Evolutionary conservation across 1,140 invertebrate species (phyloP), one percentile per base, ranked within the genome.

Genomic region (Archegozetes longisetosus): DNA sequence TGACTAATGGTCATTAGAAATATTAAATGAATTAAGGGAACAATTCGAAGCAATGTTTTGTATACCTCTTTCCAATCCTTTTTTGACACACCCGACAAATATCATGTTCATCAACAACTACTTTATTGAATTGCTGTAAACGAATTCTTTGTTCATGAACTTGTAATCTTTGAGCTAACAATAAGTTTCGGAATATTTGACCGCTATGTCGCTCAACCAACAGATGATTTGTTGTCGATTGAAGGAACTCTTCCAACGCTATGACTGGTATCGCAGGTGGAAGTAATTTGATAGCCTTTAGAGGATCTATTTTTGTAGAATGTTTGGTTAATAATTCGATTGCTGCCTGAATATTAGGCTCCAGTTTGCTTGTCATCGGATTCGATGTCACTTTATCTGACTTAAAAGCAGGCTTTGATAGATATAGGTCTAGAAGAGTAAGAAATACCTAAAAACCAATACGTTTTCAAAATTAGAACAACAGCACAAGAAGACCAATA

Each of bases 51-150:
- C n/a, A n/a, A n/a, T n/a, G n/a, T n/a, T 12, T 27, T 47, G 53
- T 63, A 66, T 70, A 85, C 84, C 83, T 89, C 73, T 87, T 89
- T 24, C 83, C 82, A 72, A 96, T 93, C 61, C 85, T 77, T 69
- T 94, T 95, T 68, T 86, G 88, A 69, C 92, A 97, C 1, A 88
- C 87, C 13, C 81, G 80, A 75, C 92, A 96, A 20, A 88, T 80
- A 67, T 87, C 88, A 61, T 83, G 82, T 66, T 94, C 88, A 14
- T 81, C 86, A 64, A 96, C 82, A 2, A 84, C 72, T 56, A 91
- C 81, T 65, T 78, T 84, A 70, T 87, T 82, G 1, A 83, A 84
- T 69, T 91, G 83, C 68, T 85, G 28, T 26, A 64, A 81, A 62
- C 80, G 78, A 70, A 86, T 83, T 65, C 86, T 79, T 62, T 84